phyloP scores from a whole-genome alignment of 2,797 vertebrate species.

The Malacoctenus gilli region DNA sequence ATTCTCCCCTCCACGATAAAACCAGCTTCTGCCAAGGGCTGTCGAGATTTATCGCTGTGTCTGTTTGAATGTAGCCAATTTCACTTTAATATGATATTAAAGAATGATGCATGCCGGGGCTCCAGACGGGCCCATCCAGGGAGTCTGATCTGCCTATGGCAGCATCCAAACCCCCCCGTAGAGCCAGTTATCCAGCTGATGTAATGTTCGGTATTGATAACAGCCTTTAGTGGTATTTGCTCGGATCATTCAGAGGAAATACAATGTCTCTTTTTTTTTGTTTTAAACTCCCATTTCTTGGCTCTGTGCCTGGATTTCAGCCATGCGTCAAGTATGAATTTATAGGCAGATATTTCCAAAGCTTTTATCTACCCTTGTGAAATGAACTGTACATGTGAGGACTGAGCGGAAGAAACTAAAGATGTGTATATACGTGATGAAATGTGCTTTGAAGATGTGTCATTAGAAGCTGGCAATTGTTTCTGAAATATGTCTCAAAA shows the following conservation, averaged over 20 bases:
- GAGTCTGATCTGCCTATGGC: conserved; percentile 51
- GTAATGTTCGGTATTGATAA: conserved; percentile 83
- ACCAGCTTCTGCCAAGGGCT: conserved; percentile 60
- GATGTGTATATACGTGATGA: neutral
- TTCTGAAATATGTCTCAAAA: conserved; percentile 12
- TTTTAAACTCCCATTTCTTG: conserved; percentile 37
- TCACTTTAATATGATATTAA: conserved; percentile 83
- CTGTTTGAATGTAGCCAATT: conserved; percentile 84
- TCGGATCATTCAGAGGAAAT: conserved; percentile 75
- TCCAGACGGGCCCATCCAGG: conserved; percentile 50
- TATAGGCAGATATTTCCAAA: conserved; percentile 58
- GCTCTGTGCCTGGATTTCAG: conserved; percentile 44
- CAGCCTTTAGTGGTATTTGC: conserved; percentile 68
- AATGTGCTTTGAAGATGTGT: conserved; percentile 4
- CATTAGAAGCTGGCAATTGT: conserved; percentile 8
- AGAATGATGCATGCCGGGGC: conserved; percentile 80
- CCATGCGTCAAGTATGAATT: conserved; percentile 57
- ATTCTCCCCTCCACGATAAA: conserved; percentile 64
- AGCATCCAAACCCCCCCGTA: conserved; percentile 49
- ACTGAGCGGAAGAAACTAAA: conserved; percentile 15
- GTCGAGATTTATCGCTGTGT: conserved; percentile 77
- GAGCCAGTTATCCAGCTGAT: conserved; percentile 65
- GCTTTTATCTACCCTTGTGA: conserved; percentile 55
- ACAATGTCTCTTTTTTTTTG: conserved; percentile 14
- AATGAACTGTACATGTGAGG: conserved; percentile 53